Evolutionary conservation across 1,140 invertebrate species (phyloP).

Genomic region (Dendrolimus punctatus): DNA sequence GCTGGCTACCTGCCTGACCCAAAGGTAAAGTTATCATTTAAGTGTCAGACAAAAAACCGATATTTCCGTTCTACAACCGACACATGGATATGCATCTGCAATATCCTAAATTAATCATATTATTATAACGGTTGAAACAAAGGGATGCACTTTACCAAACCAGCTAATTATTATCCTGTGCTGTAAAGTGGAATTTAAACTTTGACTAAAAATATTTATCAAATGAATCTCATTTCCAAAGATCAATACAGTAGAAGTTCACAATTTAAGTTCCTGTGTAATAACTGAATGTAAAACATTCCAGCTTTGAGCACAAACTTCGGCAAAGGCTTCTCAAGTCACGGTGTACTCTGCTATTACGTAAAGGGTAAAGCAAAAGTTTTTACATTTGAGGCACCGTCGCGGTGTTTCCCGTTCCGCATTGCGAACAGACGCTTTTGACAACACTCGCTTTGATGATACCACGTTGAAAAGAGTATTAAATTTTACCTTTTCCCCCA

Average conservation of each 20-base stretch:
- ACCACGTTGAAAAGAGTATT: constrained; percentile 46
- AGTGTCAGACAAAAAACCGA: constrained; percentile 34
- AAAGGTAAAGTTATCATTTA: constrained; percentile 33
- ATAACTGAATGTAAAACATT: constrained; percentile 62
- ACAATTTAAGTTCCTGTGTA: constrained; percentile 31
- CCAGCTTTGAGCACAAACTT: constrained; percentile 56
- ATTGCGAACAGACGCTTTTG: constrained; percentile 53
- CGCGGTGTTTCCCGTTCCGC: constrained; percentile 48
- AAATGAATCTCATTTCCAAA: not conserved
- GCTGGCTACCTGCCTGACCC: constrained; percentile 46
- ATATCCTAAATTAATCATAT: constrained; percentile 33
- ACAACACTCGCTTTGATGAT: constrained; percentile 59
- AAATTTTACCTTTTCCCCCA: constrained; percentile 51
- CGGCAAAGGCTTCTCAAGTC: constrained; percentile 57
- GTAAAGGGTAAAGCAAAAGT: constrained; percentile 62
- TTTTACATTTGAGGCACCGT: constrained; percentile 58
- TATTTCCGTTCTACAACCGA: constrained; percentile 39
- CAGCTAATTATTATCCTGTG: constrained; percentile 20
- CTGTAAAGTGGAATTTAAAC: constrained; percentile 5
- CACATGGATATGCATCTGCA: constrained; percentile 46
- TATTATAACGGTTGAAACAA: constrained; percentile 15
- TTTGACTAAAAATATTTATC: too few relatives aligned
- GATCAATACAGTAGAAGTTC: constrained; percentile 13
- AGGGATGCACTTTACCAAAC: constrained; percentile 9
- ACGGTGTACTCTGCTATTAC: constrained; percentile 43